These are phyloP conservation scores for Puffinus mauretanicus DNA, from an alignment of 2,113 vertebrate genomes.

Conservation along the genomic window DNA sequence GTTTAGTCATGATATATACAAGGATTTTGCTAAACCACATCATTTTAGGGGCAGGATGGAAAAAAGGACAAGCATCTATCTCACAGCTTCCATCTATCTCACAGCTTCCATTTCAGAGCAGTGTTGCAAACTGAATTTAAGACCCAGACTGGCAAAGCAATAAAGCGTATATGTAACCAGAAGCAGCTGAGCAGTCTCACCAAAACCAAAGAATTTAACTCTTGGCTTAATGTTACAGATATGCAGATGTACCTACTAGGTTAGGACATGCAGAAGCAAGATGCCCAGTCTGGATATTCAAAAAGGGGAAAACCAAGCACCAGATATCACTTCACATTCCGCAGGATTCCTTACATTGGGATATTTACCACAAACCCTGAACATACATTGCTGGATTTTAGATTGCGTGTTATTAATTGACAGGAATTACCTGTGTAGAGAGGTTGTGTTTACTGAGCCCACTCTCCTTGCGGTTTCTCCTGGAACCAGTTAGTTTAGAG, in stretches of 20 bases:
- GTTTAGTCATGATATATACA: not conserved
- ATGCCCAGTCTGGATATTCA: not conserved
- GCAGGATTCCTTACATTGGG: not conserved
- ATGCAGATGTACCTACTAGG: not conserved
- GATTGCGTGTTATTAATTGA: not conserved
- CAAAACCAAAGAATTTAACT: not conserved
- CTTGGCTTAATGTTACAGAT: not conserved
- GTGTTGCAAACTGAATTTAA: not conserved
- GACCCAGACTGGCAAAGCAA: not conserved
- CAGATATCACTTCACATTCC: not conserved
- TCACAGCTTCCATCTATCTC: not conserved
- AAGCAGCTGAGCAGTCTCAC: not conserved
- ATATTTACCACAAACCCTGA: not conserved
- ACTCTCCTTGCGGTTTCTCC: constrained; percentile 93
- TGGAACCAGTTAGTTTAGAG: constrained; percentile 93
- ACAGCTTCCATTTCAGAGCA: not conserved
- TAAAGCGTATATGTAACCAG: not conserved
- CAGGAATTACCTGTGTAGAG: constrained; percentile 85
- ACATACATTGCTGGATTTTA: not conserved
- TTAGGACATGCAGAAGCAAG: not conserved
- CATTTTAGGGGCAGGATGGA: not conserved
- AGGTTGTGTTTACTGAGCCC: constrained; percentile 92
- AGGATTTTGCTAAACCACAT: not conserved
- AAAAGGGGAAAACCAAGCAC: not conserved
- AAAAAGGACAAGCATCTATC: not conserved